Base-by-base conservation (phyloP, 2,797 vertebrate genomes). In the Clarias laeviceps region DNA sequence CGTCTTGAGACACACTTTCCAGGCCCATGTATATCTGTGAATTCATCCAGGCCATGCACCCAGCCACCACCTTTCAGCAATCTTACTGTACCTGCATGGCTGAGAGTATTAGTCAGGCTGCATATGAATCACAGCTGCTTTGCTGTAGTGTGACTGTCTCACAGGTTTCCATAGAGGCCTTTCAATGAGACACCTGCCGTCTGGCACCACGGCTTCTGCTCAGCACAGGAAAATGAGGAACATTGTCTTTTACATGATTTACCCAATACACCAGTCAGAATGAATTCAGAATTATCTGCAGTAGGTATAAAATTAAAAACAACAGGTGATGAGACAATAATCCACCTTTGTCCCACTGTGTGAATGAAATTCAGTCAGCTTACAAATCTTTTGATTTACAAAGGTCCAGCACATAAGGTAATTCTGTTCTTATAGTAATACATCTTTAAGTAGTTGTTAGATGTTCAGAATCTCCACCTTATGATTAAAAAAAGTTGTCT, bases 161-260 rank as follows among this genome's bases (percentile, higher is more conserved):
- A 64, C 50, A 69, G 82, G 57, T 69, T 78, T 79, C 29, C 54
- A 65, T 40, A 45, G 62, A 80, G 59, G 50, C 32, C 14, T 86
- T 83, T 83, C 82, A 65, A 45, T 84, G 77, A 74, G 78, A 64
- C 69, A 77, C 70, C 66, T 80, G 73, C 83, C 82, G 78, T 57
- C 56, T 80, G 37, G n/a, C 50, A 61, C 82, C 84, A 72, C 24
- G 17, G 56, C 57, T 82, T 81, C 73, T 62, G 27, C 50, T 57
- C 78, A 72, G 72, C 79, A 72, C 34, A 68, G 80, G 65, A 69
- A 80, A 59, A 54, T 65, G 65, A 80, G 54, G 80, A 81, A 83
- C 69, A 70, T 20, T 79, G 74, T 57, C 68, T 78, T 24, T 57
- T 59, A 72, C 69, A 34, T 59, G 59, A 29, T 74, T 62, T 61